These are phyloP conservation scores for Deroptyus accipitrinus DNA, from an alignment of 2,113 vertebrate species.

Conservation along the genomic window DNA sequence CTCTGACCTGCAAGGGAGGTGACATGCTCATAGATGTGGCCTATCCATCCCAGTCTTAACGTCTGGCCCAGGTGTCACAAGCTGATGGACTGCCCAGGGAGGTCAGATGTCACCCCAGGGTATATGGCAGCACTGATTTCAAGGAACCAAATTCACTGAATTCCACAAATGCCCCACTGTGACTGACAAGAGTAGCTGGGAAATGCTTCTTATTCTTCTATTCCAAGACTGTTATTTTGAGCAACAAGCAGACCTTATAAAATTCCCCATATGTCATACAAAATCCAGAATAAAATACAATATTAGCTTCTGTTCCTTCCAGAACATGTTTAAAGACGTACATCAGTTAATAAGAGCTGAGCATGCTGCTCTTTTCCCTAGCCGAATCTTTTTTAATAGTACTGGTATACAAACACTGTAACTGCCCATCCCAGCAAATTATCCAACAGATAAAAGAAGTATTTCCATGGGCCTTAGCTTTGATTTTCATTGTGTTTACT, in stretches of 20 bases:
- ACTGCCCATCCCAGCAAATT: neutral
- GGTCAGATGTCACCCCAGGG: neutral
- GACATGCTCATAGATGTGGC: neutral
- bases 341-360: neutral
- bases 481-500: neutral
- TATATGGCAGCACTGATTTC: neutral
- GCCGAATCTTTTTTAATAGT: neutral
- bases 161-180: neutral
- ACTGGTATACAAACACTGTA: neutral
- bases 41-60: neutral
- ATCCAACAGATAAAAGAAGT: neutral
- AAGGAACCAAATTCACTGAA: neutral
- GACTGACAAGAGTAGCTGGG: neutral
- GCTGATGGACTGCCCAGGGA: neutral
- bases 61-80: neutral
- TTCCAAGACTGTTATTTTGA: neutral
- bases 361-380: neutral
- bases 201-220: neutral
- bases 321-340: neutral
- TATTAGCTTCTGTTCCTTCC: neutral
- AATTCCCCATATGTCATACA: neutral
- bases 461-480: neutral
- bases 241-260: neutral
- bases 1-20: neutral
- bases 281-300: neutral